Percentiles rank a stretch among this genome's conserved stretches.
These are phyloP conservation scores for Asteroscopus sphinx DNA, from an alignment of 2,888 invertebrate species.

Conservation along the genomic window DNA sequence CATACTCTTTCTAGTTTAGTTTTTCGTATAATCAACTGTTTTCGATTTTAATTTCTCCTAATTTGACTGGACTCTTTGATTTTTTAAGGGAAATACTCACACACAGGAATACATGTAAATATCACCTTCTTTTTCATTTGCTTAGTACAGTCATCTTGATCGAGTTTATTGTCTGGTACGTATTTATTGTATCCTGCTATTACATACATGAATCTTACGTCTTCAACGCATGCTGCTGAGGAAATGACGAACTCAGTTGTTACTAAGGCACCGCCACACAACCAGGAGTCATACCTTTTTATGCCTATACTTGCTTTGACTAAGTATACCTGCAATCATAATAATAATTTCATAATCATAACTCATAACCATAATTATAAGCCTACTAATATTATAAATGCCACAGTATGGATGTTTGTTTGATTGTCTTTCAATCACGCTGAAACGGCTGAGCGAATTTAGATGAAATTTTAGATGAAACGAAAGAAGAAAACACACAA, in stretches of 20 bases:
- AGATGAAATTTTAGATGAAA: too few relatives aligned
- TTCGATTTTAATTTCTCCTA: too few relatives aligned
- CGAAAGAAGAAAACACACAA: too few relatives aligned
- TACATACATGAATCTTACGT: conserved; percentile 60
- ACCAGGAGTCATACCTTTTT: conserved; percentile 57
- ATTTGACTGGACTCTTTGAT: too few relatives aligned
- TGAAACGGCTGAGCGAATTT: too few relatives aligned
- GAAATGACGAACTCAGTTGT: conserved; percentile 51
- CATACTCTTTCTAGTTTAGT: too few relatives aligned
- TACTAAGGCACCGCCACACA: conserved; percentile 62
- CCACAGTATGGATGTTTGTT: too few relatives aligned
- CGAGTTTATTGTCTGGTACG: conserved; percentile 49
- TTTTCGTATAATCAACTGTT: too few relatives aligned
- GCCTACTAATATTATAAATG: too few relatives aligned
- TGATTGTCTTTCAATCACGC: too few relatives aligned
- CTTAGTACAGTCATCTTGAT: conserved; percentile 61
- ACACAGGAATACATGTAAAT: conserved; percentile 62
- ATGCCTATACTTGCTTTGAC: conserved; percentile 44
- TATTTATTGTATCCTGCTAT: conserved; percentile 65
- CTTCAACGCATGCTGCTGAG: conserved; percentile 63
- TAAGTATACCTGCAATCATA: conserved; percentile 51
- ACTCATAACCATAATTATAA: too few relatives aligned
- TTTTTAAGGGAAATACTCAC: conserved; percentile 57
- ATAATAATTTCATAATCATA: too few relatives aligned
- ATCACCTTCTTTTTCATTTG: conserved; percentile 65